Evolutionary conservation across 2,888 invertebrate species (phyloP), one percentile per base, ranked within the genome.

Genomic region (Eledona agricola): DNA sequence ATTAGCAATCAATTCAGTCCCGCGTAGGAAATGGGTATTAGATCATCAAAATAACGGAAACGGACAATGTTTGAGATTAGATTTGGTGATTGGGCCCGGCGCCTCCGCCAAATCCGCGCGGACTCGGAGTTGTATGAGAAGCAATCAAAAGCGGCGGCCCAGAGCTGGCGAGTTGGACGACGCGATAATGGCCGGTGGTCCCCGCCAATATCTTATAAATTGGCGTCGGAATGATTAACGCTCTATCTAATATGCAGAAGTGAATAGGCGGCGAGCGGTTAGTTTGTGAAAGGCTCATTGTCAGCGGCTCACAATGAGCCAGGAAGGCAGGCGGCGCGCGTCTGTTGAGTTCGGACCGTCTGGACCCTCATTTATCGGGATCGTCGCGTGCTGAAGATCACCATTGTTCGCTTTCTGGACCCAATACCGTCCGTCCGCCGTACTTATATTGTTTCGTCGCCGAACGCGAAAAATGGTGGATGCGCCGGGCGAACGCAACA

Each of bases 201-300:
- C 4, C 40, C 23, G 38, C 50, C 45, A 46, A 55, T 55, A 55
- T 55, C 55, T 51, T 46, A 55, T 45, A 55, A 51, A 55, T 46
- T 55, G 55, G 46, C 38, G 55, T 16, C 38, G 46, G 42, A 46
- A 55, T 51, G 55, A 55, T 55, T 55, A 55, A 55, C 55, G 55
- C 50, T 35, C 55, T 55, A 55, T 55, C 55, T 55, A 55, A 55
- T 55, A 55, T 55, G 55, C 51, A 55, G 46, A 13, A 40, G 25
- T 53, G 47, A 53, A 53, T 53, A 53, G 53, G 26, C 53, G 37
- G 43, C 15, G 51, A 37, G 38, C 35, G 53, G 50, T 46, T 54
- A 54, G 47, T 47, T 54, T 50, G 40, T 34, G 54, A 54, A 54
- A 47, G 50, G 49, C 54, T 35, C 49, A 54, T 54, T 54, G 47